phyloP scores from a whole-genome alignment of 1,140 invertebrate genomes.

The Caenorhabditis elegans region DNA sequence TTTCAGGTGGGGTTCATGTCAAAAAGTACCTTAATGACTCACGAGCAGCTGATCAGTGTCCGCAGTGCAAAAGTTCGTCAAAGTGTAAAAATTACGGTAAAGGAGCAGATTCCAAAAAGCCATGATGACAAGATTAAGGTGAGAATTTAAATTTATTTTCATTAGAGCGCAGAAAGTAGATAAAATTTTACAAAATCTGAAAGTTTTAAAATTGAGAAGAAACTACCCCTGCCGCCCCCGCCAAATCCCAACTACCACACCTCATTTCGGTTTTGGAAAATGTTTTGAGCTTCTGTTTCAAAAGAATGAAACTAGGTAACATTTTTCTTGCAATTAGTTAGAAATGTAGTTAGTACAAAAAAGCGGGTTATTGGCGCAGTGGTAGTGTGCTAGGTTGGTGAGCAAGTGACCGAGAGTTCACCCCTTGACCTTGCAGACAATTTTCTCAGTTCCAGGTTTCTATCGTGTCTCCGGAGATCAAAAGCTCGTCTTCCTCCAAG shows the following conservation, averaged over 20 bases:
- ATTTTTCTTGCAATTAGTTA: background rate
- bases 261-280: background rate
- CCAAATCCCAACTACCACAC: background rate
- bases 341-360: background rate
- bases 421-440: too few species aligned
- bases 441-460: conserved; percentile 46
- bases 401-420: too few species aligned
- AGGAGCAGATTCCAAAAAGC: conserved; percentile 65
- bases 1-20: conserved; percentile 56
- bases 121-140: conserved; percentile 56
- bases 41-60: conserved; percentile 65
- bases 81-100: conserved; percentile 59
- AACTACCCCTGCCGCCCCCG: background rate
- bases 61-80: conserved; percentile 66
- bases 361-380: too few species aligned
- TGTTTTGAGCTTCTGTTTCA: too few species aligned
- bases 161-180: background rate
- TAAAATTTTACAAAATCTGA: background rate
- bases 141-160: background rate
- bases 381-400: too few species aligned
- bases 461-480: conserved; percentile 53
- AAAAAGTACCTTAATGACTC: conserved; percentile 52
- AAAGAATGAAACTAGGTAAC: too few species aligned
- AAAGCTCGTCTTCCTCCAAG: background rate
- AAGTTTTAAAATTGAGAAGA: background rate